Evolutionary conservation across 2,888 invertebrate species (phyloP), one percentile per base, ranked within the genome.

Genomic region (Tetropium fuscum): DNA sequence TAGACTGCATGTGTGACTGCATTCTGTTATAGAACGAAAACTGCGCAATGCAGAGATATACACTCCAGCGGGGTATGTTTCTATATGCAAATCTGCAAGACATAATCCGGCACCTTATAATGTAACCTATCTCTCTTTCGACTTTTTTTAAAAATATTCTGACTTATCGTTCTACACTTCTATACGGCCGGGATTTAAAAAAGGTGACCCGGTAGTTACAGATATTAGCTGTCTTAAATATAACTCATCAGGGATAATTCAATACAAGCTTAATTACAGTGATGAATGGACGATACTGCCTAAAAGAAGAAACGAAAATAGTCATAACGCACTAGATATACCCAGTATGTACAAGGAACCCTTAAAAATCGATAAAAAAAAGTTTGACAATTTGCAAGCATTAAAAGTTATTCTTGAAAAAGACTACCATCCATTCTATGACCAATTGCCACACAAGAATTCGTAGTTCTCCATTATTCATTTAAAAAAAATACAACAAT

Each of bases 21-120:
- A 75, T 51, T 54, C 60, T 13, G 34, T 47, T 18, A 69, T 74
- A 18, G 73, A 75, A 63, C 47, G 44, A 11, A 53, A 63, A 11
- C 16, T 66, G 4, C 63, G 62, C 49, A 61, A 57, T 4, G 47
- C 15, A 38, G 36, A 49, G n/a, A 60, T 64, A n/a, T 53, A 63
- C 43, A 32, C 66, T 4, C 71, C 72, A 53, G 27, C 27, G 7
- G 27, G n/a, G 2, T 27, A 27, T 27, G 6, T 27, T 27, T 7
- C 7, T 3, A n/a, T 70, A 15, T 55, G 44, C 18, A 18, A 30
- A 49, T 38, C 36, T 16, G 71, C 72, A 7, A 41, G 70, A 60
- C 55, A 57, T 57, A 60, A 58, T 3, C 67, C 65, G 47, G 34
- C 43, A 20, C 62, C 69, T 22, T 73, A 74, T 61, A 43, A 58